Percentiles rank a stretch among this genome's conserved stretches.
Evolutionary conservation across 2,797 vertebrate species (phyloP).

Genomic region (Phataginus tricuspis): DNA sequence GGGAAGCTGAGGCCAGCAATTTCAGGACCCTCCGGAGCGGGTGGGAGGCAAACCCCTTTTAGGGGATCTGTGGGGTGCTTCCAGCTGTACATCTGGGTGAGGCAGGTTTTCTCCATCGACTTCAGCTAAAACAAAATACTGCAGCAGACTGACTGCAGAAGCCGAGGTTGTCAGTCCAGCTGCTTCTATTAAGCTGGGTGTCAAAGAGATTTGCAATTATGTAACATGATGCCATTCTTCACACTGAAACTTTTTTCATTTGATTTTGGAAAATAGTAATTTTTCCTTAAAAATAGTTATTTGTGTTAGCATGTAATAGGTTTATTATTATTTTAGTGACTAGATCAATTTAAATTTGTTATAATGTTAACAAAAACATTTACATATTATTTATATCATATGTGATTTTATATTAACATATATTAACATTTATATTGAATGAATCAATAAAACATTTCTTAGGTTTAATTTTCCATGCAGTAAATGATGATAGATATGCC

Average conservation of each 20-base stretch:
- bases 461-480: not conserved
- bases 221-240: not conserved
- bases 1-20: not conserved
- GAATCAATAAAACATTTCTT: conserved; percentile 1
- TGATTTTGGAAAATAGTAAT: not conserved
- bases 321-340: not conserved
- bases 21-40: not conserved
- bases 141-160: not conserved
- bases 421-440: conserved; percentile 19
- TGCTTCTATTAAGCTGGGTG: not conserved
- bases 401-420: not conserved
- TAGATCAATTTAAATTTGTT: not conserved
- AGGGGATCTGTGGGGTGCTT: not conserved
- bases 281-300: not conserved
- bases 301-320: not conserved
- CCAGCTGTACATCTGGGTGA: not conserved
- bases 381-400: not conserved
- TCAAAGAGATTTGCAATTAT: not conserved
- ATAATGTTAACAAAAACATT: not conserved
- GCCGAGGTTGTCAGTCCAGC: not conserved
- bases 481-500: not conserved
- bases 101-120: not conserved
- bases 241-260: not conserved
- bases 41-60: not conserved
- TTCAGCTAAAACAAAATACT: not conserved